Conservation (phyloP, 2,797 vertebrate genomes). For the Octomys mimax region DNA sequence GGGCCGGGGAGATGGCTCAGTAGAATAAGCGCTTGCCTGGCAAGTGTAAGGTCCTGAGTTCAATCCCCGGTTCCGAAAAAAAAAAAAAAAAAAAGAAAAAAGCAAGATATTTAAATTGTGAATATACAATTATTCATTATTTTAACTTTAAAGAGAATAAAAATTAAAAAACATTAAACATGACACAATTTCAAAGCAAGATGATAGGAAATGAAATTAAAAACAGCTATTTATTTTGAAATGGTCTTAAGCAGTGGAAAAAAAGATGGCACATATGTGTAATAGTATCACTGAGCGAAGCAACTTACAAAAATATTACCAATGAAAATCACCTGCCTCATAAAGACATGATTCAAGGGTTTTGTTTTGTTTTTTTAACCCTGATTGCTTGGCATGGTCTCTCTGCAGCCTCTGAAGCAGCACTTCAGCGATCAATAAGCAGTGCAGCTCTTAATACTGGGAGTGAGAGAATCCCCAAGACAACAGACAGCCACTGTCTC, state of each 20-base stretch:
- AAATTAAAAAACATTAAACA: too few species aligned
- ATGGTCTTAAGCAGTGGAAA: background rate
- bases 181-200: too few species aligned
- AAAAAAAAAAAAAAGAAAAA: too few species aligned
- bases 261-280: background rate
- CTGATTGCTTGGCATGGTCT: background rate
- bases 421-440: background rate
- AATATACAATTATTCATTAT: too few species aligned
- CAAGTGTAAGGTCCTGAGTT: too few species aligned
- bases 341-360: background rate
- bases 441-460: background rate
- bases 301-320: background rate
- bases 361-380: background rate
- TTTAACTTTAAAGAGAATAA: too few species aligned
- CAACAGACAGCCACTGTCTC: conserved; percentile 48
- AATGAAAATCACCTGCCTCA: background rate
- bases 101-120: background rate
- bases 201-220: too few species aligned
- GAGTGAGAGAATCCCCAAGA: background rate
- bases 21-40: too few species aligned
- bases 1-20: too few species aligned
- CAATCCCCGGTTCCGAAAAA: too few species aligned
- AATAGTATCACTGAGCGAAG: background rate
- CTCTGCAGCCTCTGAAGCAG: background rate
- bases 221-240: background rate